These are phyloP conservation scores for Eupithecia pulchellata DNA, from an alignment of 2,888 invertebrate genomes.

Conservation along the genomic window DNA sequence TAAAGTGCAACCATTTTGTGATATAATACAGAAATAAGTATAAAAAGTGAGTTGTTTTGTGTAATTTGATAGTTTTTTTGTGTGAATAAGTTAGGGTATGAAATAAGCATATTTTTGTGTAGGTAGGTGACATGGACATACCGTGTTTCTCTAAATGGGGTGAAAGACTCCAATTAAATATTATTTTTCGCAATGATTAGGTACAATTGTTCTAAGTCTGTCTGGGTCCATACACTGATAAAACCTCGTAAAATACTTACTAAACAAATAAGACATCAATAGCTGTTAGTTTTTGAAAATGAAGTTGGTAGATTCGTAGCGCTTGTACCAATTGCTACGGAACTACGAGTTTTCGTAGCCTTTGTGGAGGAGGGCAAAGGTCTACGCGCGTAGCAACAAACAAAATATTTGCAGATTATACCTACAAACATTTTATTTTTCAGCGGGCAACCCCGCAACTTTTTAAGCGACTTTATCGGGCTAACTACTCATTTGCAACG, in stretches of 20 bases:
- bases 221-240: background rate
- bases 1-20: conserved; percentile 74
- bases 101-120: background rate
- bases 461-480: too few species aligned
- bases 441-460: background rate
- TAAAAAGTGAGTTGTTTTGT: conserved; percentile 66
- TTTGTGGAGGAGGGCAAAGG: background rate
- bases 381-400: background rate
- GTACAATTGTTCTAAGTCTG: background rate
- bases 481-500: too few species aligned
- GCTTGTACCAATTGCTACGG: background rate
- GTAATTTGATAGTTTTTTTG: conserved; percentile 16
- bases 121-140: background rate
- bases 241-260: background rate
- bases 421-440: background rate
- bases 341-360: background rate
- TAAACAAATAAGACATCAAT: background rate
- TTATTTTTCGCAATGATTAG: background rate
- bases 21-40: conserved; percentile 56
- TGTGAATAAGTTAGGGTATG: background rate
- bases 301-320: background rate
- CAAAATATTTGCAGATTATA: background rate
- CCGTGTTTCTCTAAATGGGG: background rate
- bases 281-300: background rate
- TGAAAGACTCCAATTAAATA: background rate